Evolutionary conservation across 2,113 vertebrate species (phyloP), one percentile per base, ranked within the genome.

Genomic region (Dissostichus mawsoni): DNA sequence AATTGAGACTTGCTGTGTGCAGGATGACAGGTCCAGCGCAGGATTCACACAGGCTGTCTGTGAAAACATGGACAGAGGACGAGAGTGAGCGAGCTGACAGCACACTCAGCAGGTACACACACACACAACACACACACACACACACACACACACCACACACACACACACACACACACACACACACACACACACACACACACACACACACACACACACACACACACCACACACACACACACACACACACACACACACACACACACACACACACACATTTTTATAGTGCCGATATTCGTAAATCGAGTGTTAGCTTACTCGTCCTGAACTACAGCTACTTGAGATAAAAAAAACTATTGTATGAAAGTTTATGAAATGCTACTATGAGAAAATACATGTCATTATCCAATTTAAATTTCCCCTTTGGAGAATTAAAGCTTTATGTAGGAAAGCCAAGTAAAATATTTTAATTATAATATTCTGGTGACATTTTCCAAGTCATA

Each of bases 1-100:
- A 53, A 33, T 8, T 80, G 16, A 50, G n/a, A 51, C 2, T 36
- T 41, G 25, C 9, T 70, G 62, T 59, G 65, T 66, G 10, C 90
- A 97, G 89, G 23, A 97, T 96, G 97, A 94, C 83, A 1, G 92
- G 83, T 29, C 93, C 91, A 63, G 89, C 85, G 72, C 93, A 95
- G 20, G 93, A 90, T 67, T 92, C 80, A 69, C 93, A 93, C 10
- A 89, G 83, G 8, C 78, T 93, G 6, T 90, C 95, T 0, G 68
- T 94, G 81, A 96, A 94, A 89, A 94, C 92, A 20, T 93, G 14
- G 63, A 92, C 76, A 13, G 93, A 95, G 57, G 93, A 95, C 13
- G 95, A 95, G 13, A 76, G n/a, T 0, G 95, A 96, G 25, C 80
- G 57, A 25, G 86, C 69, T 0, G 91, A 93, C 44, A 94, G 91